These are phyloP conservation scores for Lipophrys pholis DNA, from an alignment of 2,113 vertebrate genomes.

Conservation along the genomic window DNA sequence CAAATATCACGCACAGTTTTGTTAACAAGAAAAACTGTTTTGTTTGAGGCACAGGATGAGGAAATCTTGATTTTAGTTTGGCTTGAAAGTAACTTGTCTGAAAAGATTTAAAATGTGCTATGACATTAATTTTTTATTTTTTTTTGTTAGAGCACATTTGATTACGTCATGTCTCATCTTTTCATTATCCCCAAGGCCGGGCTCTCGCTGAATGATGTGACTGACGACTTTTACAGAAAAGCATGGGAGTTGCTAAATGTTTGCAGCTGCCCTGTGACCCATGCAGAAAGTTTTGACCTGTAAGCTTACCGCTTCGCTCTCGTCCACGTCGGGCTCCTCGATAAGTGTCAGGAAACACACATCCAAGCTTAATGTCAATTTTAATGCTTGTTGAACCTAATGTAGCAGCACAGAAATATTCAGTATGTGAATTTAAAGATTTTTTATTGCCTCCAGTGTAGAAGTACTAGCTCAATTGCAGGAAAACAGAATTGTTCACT, in stretches of 20 bases:
- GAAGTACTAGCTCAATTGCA: neutral
- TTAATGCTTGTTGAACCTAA: conserved; percentile 21
- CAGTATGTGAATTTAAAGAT: neutral
- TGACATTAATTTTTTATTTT: neutral
- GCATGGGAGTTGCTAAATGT: conserved; percentile 70
- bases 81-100: too few relatives aligned
- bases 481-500: conserved; percentile 2
- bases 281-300: conserved; percentile 63
- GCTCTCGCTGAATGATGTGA: conserved; percentile 45
- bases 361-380: conserved; percentile 1
- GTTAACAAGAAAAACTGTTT: neutral
- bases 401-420: neutral
- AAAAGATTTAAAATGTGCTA: conserved; percentile 6
- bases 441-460: neutral
- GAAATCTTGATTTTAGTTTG: neutral
- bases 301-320: conserved; percentile 51
- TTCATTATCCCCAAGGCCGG: conserved; percentile 51
- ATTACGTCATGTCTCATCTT: conserved; percentile 45
- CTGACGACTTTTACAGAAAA: conserved; percentile 62
- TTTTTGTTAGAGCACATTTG: neutral
- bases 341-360: conserved; percentile 36
- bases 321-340: conserved; percentile 52
- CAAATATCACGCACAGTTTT: conserved; percentile 58
- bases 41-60: neutral
- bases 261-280: conserved; percentile 77